Evolutionary conservation across 2,797 vertebrate genomes (phyloP).

Genomic region (Buceros bicornis): DNA sequence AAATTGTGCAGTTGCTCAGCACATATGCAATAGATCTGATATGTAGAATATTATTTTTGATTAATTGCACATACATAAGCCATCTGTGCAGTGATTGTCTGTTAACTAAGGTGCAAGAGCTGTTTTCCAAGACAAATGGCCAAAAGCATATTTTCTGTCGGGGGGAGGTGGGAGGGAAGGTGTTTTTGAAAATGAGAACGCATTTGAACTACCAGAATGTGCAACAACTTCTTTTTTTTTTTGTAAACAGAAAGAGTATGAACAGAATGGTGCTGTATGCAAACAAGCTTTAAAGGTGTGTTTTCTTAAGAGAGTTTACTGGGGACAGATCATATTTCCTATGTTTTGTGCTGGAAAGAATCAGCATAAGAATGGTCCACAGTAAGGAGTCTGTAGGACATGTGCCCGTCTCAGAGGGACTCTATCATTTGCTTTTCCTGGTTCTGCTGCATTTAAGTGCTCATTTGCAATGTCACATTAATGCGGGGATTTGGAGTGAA

Average conservation of each 20-base stretch:
- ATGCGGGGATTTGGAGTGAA: neutral
- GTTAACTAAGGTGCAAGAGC: neutral
- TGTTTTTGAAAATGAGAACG: neutral
- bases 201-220: neutral
- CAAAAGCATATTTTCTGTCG: neutral
- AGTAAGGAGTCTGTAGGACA: neutral
- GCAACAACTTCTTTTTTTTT: neutral
- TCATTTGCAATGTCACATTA: constrained; percentile 25
- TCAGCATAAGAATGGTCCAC: neutral
- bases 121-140: neutral
- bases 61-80: neutral
- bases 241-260: neutral
- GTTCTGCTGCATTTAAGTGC: neutral
- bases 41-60: neutral
- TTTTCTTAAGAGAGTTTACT: neutral
- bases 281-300: neutral
- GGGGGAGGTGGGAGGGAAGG: neutral
- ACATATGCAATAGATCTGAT: neutral
- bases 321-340: neutral
- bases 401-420: neutral
- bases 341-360: neutral
- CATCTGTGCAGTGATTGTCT: neutral
- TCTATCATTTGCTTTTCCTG: neutral
- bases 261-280: neutral
- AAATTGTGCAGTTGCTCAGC: neutral